Conservation (phyloP, 2,888 invertebrate species). For the Ornithoptera priamus region DNA sequence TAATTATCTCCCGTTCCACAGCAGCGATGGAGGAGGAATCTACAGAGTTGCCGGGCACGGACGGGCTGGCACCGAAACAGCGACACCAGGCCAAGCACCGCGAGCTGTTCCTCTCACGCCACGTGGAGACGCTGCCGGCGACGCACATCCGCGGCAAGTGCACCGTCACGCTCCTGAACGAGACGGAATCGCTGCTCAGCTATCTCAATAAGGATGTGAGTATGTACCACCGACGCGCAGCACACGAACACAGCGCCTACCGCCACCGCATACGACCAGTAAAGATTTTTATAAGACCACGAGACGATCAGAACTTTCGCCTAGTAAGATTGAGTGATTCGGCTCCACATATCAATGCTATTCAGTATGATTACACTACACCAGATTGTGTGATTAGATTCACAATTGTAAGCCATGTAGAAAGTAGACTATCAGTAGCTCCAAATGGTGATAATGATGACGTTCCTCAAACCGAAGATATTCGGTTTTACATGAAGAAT, state of each 20-base stretch:
- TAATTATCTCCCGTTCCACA: slow-evolving; percentile 44
- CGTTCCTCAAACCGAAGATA: too few relatives aligned
- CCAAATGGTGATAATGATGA: too few relatives aligned
- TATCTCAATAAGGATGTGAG: slow-evolving; percentile 97
- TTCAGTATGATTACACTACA: not conserved
- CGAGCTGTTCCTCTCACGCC: slow-evolving; percentile 98
- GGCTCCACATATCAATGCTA: not conserved
- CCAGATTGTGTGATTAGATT: not conserved
- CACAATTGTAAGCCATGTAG: not conserved
- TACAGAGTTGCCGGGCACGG: slow-evolving; percentile 80
- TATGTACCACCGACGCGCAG: slow-evolving; percentile 64
- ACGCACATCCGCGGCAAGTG: slow-evolving; percentile 99
- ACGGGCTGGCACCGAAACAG: slow-evolving; percentile 89
- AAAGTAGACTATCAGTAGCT: too few relatives aligned
- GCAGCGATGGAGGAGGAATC: slow-evolving; percentile 85
- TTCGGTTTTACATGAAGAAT: too few relatives aligned
- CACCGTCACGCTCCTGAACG: slow-evolving; percentile 98
- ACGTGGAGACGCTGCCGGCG: slow-evolving; percentile 98
- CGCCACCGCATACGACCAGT: not conserved
- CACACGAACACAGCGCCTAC: not conserved
- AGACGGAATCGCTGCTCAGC: slow-evolving; percentile 97
- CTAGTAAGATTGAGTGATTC: not conserved
- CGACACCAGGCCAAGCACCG: slow-evolving; percentile 98
- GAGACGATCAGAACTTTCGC: too few relatives aligned
- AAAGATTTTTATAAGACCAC: too few relatives aligned